A percentile compares a stretch with the other conserved stretches of the same genome.
These are phyloP conservation scores for Vipera ursinii DNA, from an alignment of 2,797 vertebrate genomes.

Conservation along the genomic window DNA sequence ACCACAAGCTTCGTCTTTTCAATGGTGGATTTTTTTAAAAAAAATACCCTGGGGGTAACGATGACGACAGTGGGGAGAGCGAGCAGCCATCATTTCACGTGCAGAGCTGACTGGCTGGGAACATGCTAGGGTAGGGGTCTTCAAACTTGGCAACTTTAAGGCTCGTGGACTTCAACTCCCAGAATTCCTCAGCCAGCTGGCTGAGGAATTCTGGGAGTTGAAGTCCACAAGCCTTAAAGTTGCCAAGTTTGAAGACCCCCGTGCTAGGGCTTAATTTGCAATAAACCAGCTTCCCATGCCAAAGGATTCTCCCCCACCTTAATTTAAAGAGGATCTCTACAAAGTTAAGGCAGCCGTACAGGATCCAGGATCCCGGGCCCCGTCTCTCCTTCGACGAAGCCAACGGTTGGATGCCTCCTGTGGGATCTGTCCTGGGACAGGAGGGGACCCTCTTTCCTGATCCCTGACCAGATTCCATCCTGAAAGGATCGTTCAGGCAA, in stretches of 20 bases:
- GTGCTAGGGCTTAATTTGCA: background rate
- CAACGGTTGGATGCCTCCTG: background rate
- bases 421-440: background rate
- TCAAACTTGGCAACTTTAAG: no score
- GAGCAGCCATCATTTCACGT: background rate
- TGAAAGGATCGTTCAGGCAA: background rate
- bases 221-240: no score
- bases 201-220: no score
- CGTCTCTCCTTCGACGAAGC: background rate
- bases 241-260: no score
- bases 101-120: background rate
- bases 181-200: no score
- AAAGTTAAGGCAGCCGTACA: background rate
- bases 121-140: no score
- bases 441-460: background rate
- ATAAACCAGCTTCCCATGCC: background rate
- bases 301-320: background rate
- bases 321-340: accelerated
- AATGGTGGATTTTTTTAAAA: background rate
- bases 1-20: background rate
- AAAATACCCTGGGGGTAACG: no score
- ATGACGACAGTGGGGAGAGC: no score
- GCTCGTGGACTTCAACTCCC: no score
- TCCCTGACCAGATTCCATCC: background rate
- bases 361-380: no score